A percentile compares a stretch with the other conserved stretches of the same genome.
phyloP scores from a whole-genome alignment of 2,888 invertebrate species.

The Cryptophagus acutangulus region DNA sequence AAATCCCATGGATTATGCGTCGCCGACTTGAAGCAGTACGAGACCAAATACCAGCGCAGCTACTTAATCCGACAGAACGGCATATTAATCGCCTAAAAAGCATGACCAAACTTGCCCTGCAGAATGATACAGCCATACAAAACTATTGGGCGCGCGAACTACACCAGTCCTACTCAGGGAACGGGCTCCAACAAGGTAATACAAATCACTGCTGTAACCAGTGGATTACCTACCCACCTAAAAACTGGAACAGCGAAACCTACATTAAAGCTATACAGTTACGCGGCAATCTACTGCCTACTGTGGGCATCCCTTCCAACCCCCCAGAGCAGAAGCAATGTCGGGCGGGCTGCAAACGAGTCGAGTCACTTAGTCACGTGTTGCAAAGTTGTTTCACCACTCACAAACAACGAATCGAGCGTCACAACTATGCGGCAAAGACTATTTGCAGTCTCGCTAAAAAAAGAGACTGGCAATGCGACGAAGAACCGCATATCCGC shows the following conservation, averaged over 20 bases:
- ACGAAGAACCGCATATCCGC: conserved; percentile 25
- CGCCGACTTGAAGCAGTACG: too few species aligned
- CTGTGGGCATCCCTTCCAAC: conserved; percentile 25
- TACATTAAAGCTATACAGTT: conserved; percentile 28
- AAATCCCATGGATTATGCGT: too few species aligned
- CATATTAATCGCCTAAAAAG: too few species aligned
- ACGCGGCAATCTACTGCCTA: conserved; percentile 24
- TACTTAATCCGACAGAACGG: too few species aligned
- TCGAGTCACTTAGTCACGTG: conserved; percentile 27
- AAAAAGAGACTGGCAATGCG: conserved; percentile 11
- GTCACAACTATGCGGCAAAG: conserved; percentile 21
- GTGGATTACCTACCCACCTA: conserved; percentile 16
- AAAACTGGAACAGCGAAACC: conserved; percentile 28
- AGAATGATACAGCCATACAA: too few species aligned
- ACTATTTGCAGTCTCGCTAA: conserved; percentile 19
- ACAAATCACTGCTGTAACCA: too few species aligned
- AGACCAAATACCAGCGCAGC: too few species aligned
- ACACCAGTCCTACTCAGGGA: too few species aligned
- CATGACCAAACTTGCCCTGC: too few species aligned
- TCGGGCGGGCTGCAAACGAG: conserved; percentile 22
- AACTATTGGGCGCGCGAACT: too few species aligned
- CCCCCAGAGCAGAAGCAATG: conserved; percentile 21
- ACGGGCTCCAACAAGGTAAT: too few species aligned
- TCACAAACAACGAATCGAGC: conserved; percentile 19
- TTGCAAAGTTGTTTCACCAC: conserved; percentile 25